phyloP scores from a whole-genome alignment of 2,797 vertebrate species.

The Leptoclinus maculatus region DNA sequence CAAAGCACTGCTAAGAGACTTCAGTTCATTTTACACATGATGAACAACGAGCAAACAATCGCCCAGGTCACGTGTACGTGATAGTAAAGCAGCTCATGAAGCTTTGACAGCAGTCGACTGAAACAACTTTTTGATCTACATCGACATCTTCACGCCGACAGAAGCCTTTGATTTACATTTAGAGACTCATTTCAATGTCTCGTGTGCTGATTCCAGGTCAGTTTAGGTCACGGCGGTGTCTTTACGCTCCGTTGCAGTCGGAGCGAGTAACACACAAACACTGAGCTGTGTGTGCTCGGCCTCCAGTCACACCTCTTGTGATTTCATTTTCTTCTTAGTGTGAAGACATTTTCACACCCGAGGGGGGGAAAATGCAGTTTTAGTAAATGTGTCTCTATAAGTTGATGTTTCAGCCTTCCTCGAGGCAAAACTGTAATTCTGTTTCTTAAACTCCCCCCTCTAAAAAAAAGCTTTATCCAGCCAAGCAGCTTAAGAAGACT shows the following conservation, averaged over 20 bases:
- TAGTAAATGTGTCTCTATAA: background rate
- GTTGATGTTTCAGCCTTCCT: constrained; percentile 2
- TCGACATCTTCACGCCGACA: background rate
- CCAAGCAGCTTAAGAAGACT: constrained; percentile 32
- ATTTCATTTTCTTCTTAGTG: constrained; percentile 3
- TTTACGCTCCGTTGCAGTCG: background rate
- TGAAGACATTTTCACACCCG: background rate
- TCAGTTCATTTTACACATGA: no score
- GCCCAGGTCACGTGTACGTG: background rate
- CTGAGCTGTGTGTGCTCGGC: background rate
- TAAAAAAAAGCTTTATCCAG: constrained; percentile 28
- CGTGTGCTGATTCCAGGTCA: background rate
- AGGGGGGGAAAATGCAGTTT: background rate
- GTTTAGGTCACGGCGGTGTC: background rate
- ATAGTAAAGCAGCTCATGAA: background rate
- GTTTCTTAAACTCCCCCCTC: background rate
- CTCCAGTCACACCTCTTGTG: background rate
- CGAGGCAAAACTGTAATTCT: constrained; percentile 1
- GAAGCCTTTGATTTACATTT: background rate
- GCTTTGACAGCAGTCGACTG: background rate
- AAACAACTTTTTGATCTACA: background rate
- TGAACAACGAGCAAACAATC: no score
- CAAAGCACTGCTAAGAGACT: background rate
- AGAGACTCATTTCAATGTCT: background rate
- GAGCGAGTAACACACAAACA: background rate